Evolutionary conservation across 2,113 vertebrate genomes (phyloP), one percentile per base, ranked within the genome.

Genomic region (Antechinus flavipes): DNA sequence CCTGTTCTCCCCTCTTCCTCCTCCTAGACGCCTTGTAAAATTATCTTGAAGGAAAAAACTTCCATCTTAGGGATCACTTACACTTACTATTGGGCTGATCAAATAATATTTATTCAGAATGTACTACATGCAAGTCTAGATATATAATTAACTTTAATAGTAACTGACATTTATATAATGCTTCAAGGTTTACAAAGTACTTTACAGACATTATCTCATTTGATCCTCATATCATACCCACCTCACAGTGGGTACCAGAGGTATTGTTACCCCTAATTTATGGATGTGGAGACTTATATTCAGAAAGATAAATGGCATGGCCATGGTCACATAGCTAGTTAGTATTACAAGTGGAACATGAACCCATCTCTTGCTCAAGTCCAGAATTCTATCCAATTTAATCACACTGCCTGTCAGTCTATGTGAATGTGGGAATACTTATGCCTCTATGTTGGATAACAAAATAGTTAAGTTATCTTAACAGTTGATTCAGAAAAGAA

Each of bases 61-160:
- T 94, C 4, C 53, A 22, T 92, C 92, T 92, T 92, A 92, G 27
- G 55, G 52, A 84, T 84, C 35, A 52, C 5, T 92, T 11, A 46
- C 50, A 42, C 24, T 90, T 89, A 94, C 93, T 94, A 58, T 54
- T 89, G 49, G 93, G 2, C 90, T 93, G 92, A 23, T 97, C 22
- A 54, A 91, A 46, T 92, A 94, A 55, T 89, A 93, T 50, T 95
- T 30, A 93, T 92, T 61, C 26, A 30, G 9, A 93, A 55, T 94
- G 8, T 47, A 92, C 8, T 93, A 0, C 0, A 26, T 53, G 55
- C 56, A 93, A 93, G 54, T 1, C 16, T 89, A 22, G 54, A 94
- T 54, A 94, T 47, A 2, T 42, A 58, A 55, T 27, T 94, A 76
- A 90, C 46, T 50, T 93, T 92, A 92, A 14, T 5, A 55, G 54